Percentiles rank a stretch among this genome's conserved stretches.
These are phyloP conservation scores for Pogonus chalceus DNA, from an alignment of 1,140 invertebrate genomes.

Conservation along the genomic window DNA sequence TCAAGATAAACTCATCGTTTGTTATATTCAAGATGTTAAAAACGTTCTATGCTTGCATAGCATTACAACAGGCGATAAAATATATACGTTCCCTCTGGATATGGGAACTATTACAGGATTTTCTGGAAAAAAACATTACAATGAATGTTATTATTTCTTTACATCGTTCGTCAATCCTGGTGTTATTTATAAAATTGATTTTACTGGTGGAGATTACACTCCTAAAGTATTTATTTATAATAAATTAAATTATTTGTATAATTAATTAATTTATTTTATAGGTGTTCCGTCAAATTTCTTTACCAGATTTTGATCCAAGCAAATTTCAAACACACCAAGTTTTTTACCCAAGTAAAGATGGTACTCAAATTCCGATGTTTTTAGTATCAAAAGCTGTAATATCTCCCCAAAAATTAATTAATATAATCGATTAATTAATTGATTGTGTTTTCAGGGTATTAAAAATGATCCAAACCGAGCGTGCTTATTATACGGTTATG, in stretches of 20 bases:
- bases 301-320: conserved; percentile 72
- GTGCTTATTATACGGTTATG: conserved; percentile 90
- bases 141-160: conserved; percentile 90
- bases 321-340: conserved; percentile 81
- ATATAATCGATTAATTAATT: conserved; percentile 3
- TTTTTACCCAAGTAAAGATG: conserved; percentile 92
- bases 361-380: conserved; percentile 96
- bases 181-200: conserved; percentile 80
- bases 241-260: conserved; percentile 2
- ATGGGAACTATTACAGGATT: conserved; percentile 79
- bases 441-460: conserved; percentile 40
- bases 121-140: conserved; percentile 74
- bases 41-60: conserved; percentile 74
- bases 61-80: conserved; percentile 58
- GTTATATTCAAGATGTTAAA: conserved; percentile 93
- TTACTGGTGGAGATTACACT: conserved; percentile 51
- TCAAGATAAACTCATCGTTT: conserved; percentile 76
- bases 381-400: conserved; percentile 74
- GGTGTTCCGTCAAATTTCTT: conserved; percentile 74
- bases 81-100: conserved; percentile 67
- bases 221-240: conserved; percentile 49
- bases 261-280: conserved; percentile 35
- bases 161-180: conserved; percentile 88
- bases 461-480: conserved; percentile 60
- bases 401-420: not conserved